Base-by-base conservation (phyloP, 2,888 invertebrate genomes). In the Myopa tessellatipennis region DNA sequence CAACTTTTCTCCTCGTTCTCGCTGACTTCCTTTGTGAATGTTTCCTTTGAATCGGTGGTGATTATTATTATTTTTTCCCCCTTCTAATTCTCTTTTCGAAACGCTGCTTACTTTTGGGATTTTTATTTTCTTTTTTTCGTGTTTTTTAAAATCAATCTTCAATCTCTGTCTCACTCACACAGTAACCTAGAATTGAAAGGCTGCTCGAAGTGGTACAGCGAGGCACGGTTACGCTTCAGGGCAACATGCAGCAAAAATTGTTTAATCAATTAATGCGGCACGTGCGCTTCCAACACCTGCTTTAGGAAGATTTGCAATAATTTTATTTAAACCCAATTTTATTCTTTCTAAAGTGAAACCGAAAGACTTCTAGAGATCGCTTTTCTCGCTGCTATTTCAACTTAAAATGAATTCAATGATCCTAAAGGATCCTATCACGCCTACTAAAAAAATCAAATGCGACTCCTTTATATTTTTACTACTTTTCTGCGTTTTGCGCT, bases 201-300 rank as follows among this genome's bases (percentile, higher is more conserved):
- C 14, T 74, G n/a, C 45, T 63, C 16, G 36, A n/a, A 14, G 50
- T 63, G 50, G 52, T 61, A 61, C 61, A 34, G 61, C 61, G 61
- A 18, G 10, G 61, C 36, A 26, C 14, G 3, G 7, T 10, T 34
- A 38, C 58, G 36, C 75, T 60, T 80, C 82, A 78, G 74, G 82
- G 82, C 76, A 80, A 82, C 82, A 40, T n/a, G 52, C 78, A 80
- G 74, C 73, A 78, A 76, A 80, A 81, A 80, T 77, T 85, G 86
- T 86, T 86, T 86, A 85, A 86, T 86, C 86, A 87, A 86, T 86
- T 84, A 82, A 79, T 61, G 52, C 77, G 78, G 79, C 78, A 80
- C 80, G 79, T 82, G 82, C 80, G 79, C 80, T 76, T 50, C 34
- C n/a, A 50, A 55, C 34, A 7, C 36, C 58, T 58, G 10, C n/a